A percentile compares a stretch with the other conserved stretches of the same genome.
Evolutionary conservation across 2,888 invertebrate genomes (phyloP).

Genomic region (Callyntrura sp.): DNA sequence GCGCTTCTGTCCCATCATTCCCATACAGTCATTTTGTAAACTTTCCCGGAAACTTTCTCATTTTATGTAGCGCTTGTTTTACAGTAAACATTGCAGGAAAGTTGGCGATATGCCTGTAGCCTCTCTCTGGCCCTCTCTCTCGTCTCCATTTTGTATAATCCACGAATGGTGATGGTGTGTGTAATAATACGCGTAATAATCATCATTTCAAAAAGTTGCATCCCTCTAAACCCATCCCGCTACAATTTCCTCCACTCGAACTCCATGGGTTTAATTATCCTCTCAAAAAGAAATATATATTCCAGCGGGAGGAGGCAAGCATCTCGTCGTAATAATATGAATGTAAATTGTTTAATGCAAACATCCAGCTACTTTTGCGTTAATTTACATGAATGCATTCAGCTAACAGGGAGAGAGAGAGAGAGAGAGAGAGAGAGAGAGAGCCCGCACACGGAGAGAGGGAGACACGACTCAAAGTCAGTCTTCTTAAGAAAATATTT

Average conservation of each 20-base stretch:
- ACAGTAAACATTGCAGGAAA: too few relatives aligned
- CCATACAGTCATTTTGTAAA: slow-evolving; percentile 26
- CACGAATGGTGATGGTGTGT: slow-evolving; percentile 17
- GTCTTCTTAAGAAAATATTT: slow-evolving; percentile 69
- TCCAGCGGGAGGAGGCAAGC: slow-evolving; percentile 46
- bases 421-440: too few relatives aligned
- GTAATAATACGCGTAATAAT: slow-evolving; percentile 66
- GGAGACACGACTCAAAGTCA: slow-evolving; percentile 20
- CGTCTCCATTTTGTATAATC: not conserved
- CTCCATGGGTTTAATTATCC: slow-evolving; percentile 72
- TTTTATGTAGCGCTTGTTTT: not conserved
- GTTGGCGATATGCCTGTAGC: slow-evolving; percentile 2
- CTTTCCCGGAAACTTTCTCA: not conserved
- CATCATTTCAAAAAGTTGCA: slow-evolving; percentile 66
- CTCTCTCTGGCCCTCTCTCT: not conserved
- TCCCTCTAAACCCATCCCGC: slow-evolving; percentile 34
- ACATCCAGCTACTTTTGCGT: slow-evolving; percentile 71
- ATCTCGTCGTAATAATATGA: slow-evolving; percentile 62
- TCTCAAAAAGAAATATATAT: slow-evolving; percentile 64
- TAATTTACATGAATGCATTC: slow-evolving; percentile 76
- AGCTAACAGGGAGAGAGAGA: too few relatives aligned
- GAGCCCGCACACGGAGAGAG: slow-evolving; percentile 16
- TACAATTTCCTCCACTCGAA: not conserved
- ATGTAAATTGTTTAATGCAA: slow-evolving; percentile 77
- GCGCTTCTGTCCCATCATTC: not conserved